phyloP scores from a whole-genome alignment of 2,888 invertebrate species.

The Ctenicera cuprea region DNA sequence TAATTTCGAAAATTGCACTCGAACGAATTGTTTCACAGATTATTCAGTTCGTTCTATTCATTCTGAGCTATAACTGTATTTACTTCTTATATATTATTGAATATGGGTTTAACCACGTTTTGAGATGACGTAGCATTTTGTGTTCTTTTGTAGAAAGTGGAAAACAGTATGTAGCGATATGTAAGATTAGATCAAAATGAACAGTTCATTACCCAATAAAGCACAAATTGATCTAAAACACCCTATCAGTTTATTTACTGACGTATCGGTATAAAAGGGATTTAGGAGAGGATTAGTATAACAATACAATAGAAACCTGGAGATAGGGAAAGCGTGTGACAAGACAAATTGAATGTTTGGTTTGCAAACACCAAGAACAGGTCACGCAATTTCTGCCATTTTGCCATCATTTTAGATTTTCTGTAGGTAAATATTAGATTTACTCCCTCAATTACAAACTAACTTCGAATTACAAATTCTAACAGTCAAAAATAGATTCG shows the following conservation, averaged over 20 bases:
- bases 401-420: conserved; percentile 39
- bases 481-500: background rate
- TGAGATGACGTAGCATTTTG: background rate
- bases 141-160: background rate
- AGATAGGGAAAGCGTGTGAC: conserved; percentile 52
- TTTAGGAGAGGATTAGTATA: conserved; percentile 49
- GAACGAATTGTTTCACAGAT: conserved; percentile 20
- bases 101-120: background rate
- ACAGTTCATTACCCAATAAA: conserved; percentile 30
- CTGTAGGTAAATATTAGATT: conserved; percentile 8
- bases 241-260: conserved; percentile 47
- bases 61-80: background rate
- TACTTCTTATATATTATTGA: background rate
- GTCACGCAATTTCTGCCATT: conserved; percentile 52
- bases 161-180: background rate
- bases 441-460: conserved; percentile 12
- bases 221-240: conserved; percentile 44
- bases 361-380: conserved; percentile 52
- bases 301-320: conserved; percentile 52
- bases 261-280: conserved; percentile 43
- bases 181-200: background rate
- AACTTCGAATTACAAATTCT: too few relatives aligned
- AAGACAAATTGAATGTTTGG: conserved; percentile 54
- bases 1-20: conserved; percentile 29
- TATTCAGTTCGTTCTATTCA: background rate